Conservation (phyloP, 2,797 vertebrate genomes). For the Scleropages formosus region DNA sequence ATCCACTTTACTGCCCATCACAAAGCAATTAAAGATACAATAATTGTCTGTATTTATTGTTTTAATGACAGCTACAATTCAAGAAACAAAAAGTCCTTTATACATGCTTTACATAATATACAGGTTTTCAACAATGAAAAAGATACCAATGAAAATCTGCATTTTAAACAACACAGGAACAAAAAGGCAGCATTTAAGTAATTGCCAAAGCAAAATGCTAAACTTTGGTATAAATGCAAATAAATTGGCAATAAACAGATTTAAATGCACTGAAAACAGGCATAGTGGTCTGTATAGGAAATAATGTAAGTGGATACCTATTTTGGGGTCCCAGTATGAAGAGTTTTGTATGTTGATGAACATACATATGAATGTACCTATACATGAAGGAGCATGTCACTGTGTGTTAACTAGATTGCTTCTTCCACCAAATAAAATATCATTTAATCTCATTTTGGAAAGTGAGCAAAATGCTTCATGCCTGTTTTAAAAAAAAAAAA, state of each 20-base stretch:
- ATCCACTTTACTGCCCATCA: too few species aligned
- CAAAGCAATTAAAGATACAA: background rate
- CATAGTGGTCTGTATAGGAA: conserved; percentile 7
- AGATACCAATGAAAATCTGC: conserved; percentile 41
- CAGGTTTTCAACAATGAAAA: conserved; percentile 59
- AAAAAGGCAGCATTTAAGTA: conserved; percentile 66
- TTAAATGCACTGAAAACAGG: conserved; percentile 23
- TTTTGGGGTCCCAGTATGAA: background rate
- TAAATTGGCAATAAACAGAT: conserved; percentile 38
- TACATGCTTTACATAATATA: conserved; percentile 79
- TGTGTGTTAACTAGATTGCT: background rate
- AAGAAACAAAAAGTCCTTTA: conserved; percentile 61
- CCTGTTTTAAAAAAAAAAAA: too few species aligned
- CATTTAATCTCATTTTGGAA: too few species aligned
- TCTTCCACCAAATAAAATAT: background rate
- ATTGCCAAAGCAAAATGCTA: conserved; percentile 59
- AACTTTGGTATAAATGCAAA: conserved; percentile 72
- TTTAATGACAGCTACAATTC: conserved; percentile 67
- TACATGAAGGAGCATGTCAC: conserved; percentile 6
- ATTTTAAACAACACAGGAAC: conserved; percentile 45
- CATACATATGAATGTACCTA: conserved; percentile 19
- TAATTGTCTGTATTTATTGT: conserved; percentile 65
- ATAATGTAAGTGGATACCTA: conserved; percentile 2
- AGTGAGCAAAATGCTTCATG: background rate
- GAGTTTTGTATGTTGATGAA: background rate